Base-by-base conservation (phyloP, 2,888 invertebrate genomes). In the Acanthoscelides obtectus region DNA sequence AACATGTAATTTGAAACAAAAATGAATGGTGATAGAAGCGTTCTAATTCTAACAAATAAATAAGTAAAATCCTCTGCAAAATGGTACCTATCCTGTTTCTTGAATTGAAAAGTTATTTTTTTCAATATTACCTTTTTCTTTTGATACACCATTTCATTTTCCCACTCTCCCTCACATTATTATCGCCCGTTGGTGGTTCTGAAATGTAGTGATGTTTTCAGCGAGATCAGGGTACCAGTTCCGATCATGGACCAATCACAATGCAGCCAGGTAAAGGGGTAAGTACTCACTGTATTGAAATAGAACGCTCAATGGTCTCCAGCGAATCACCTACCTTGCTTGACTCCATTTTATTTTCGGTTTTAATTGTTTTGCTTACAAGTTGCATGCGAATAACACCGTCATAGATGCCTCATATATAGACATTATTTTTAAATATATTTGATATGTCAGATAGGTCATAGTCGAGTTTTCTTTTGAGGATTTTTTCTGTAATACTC, bases 131-230 rank as follows among this genome's bases (percentile, higher is more conserved):
- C 17, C 17, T 45, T 45, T 4, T 45, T 4, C 45, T 45, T 45
- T 45, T 45, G 17, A 6, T 45, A 1, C 17, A 45, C 17, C 45
- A 12, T 45, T 45, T 45, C 17, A 17, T 45, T 45, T 25, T 8
- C 45, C 5, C 1, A 6, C 45, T 1, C 17, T 45, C 45, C 45
- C 45, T 12, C 45, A 25, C 25, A 25, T 12, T 12, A 6, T 1
- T 45, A 45, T 45, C 6, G 45, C 45, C 45, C 45, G 45, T 45
- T 73, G 69, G 75, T 76, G 75, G 78, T 81, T 83, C 82, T 83
- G 80, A 83, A 77, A 80, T 80, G 78, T 81, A 82, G 81, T 81
- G 78, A 81, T 82, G 80, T 81, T 83, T 83, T 79, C 83, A 83
- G 82, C 84, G 82, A 73, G 83, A 83, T 72, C 83, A 84, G 74